phyloP scores from a whole-genome alignment of 2,797 vertebrate species.

The Rhabdomys pumilio region DNA sequence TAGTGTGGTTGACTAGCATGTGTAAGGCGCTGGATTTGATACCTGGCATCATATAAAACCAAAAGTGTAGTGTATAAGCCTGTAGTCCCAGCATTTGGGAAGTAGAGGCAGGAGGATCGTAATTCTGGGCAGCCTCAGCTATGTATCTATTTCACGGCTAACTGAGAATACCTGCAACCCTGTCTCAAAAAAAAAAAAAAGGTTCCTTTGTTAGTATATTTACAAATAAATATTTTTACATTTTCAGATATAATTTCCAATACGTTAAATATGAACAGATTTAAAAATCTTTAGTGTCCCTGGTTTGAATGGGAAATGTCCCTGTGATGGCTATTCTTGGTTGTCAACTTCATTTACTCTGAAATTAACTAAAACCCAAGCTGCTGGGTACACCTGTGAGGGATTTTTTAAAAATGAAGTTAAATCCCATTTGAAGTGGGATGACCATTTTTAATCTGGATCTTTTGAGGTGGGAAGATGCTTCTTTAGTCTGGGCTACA shows the following conservation, averaged over 20 bases:
- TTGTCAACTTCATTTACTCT: neutral
- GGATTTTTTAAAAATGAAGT: neutral
- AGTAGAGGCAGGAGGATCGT: neutral
- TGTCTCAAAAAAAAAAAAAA: neutral
- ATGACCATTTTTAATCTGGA: neutral
- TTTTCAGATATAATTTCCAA: neutral
- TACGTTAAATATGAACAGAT: neutral
- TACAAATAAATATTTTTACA: neutral
- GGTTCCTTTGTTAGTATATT: neutral
- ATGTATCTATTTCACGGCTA: neutral
- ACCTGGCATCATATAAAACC: neutral
- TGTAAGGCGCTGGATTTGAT: neutral
- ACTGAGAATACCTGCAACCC: neutral
- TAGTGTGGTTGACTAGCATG: neutral
- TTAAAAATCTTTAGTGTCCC: neutral
- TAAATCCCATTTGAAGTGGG: neutral
- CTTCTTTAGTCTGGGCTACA: neutral
- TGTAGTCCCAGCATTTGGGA: neutral
- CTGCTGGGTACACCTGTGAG: neutral
- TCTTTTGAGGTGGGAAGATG: neutral
- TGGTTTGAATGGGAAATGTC: neutral
- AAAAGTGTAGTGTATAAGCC: neutral
- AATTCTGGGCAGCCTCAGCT: neutral
- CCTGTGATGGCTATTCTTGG: neutral
- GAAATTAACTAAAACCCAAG: neutral